phyloP scores from a whole-genome alignment of 2,797 vertebrate genomes.

The Hylomyscus alleni region DNA sequence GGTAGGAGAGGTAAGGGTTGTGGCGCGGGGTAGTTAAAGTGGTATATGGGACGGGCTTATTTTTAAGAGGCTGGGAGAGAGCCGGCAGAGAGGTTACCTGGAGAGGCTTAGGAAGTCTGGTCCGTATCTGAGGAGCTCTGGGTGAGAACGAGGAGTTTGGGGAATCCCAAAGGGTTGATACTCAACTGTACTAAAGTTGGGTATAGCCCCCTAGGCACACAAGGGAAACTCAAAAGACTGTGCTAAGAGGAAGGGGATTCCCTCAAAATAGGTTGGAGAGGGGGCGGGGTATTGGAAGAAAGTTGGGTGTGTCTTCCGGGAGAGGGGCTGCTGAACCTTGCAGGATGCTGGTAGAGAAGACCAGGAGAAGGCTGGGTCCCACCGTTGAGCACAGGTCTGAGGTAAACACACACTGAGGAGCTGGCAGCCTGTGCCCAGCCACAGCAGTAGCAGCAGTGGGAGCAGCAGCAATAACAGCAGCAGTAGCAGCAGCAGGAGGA shows the following conservation, averaged over 20 bases:
- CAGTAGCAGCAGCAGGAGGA: background rate
- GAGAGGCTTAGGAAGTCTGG: slow-evolving; percentile 23
- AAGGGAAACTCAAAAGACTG: slow-evolving; percentile 25
- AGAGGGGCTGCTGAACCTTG: slow-evolving; percentile 29
- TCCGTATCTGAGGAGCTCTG: slow-evolving; percentile 20
- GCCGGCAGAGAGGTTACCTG: background rate
- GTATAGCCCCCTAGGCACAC: slow-evolving; percentile 38
- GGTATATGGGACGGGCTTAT: background rate
- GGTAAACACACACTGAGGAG: slow-evolving; percentile 81
- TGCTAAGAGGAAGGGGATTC: slow-evolving; percentile 37
- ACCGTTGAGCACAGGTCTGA: slow-evolving; percentile 69
- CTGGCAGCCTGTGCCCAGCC: slow-evolving; percentile 37
- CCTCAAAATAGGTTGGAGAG: slow-evolving; percentile 7
- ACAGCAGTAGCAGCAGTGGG: slow-evolving; percentile 6
- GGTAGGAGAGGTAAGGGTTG: background rate
- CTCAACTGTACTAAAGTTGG: slow-evolving; percentile 71
- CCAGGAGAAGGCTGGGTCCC: slow-evolving; percentile 55
- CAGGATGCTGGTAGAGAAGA: background rate
- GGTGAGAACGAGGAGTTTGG: background rate
- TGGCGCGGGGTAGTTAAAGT: background rate
- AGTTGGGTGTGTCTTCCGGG: slow-evolving; percentile 75
- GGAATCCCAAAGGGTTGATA: background rate
- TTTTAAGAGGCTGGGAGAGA: slow-evolving; percentile 44
- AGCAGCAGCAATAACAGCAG: background rate
- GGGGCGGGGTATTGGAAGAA: slow-evolving; percentile 21